Base-by-base conservation (phyloP, 2,888 invertebrate species). In the Volucella bombylans region DNA sequence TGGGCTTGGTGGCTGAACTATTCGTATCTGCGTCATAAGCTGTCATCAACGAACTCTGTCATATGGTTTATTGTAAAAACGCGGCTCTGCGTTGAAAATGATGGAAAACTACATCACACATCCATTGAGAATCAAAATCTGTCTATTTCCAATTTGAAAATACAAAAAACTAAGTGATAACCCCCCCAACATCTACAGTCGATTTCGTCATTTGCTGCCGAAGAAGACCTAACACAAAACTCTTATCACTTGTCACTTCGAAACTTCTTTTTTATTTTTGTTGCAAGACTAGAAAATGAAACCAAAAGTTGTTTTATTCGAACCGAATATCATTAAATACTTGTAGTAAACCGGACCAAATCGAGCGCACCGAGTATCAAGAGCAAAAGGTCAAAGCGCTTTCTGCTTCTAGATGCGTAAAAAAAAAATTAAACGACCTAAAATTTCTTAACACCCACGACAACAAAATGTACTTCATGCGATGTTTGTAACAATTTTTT, bases 321-420 rank as follows among this genome's bases (percentile, higher is more conserved):
- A 6, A 18, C 12, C 2, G 23, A 15, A 8, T 10, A 43, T 50
- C 18, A 52, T 59, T 23, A 14, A 76, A 68, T 61, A 77, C 11
- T n/a, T n/a, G n/a, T n/a, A n/a, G n/a, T 38, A 55, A 68, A 77
- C 38, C 68, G 54, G 61, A 69, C 15, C 15, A 4, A 38, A 4
- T 47, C 3, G 14, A 10, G 15, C 45, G 11, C 15, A 61, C 49
- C 12, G 45, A 6, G 23, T 47, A 57, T 64, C 77, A 78, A 78
- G 78, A 78, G 41, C 78, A 78, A 78, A 78, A 78, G 78, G 69
- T 78, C 78, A 78, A n/a, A 43, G 14, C 54, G 8, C 23, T 18
- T 4, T 4, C 23, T 31, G 41, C 14, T 54, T 55, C 41, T 43
- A 54, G 3, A 45, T 55, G 57, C 59, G 38, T 61, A 38, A 41